phyloP scores from a whole-genome alignment of 2,888 invertebrate genomes.

The Euplagia quadripunctaria region DNA sequence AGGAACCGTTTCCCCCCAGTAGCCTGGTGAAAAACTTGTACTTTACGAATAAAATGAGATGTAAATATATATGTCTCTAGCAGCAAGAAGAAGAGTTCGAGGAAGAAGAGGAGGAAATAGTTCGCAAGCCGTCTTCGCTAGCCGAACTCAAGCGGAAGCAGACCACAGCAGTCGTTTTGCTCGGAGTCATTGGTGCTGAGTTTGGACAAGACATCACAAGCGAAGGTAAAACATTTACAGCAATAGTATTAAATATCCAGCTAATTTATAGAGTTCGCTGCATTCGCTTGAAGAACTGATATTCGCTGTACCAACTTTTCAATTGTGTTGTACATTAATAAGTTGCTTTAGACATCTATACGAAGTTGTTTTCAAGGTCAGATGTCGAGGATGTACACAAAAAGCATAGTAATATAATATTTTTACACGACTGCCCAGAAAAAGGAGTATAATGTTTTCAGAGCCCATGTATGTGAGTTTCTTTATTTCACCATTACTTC shows the following conservation, averaged over 20 bases:
- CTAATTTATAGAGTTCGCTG: not conserved
- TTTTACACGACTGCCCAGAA: no score
- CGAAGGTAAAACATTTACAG: slow-evolving; percentile 74
- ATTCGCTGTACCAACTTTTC: not conserved
- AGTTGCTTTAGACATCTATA: no score
- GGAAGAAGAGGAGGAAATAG: slow-evolving; percentile 95
- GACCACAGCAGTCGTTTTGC: slow-evolving; percentile 97
- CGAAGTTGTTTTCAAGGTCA: not conserved
- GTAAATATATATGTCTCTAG: not conserved
- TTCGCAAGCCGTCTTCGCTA: slow-evolving; percentile 94
- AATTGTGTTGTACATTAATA: no score
- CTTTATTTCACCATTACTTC: no score
- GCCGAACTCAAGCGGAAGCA: slow-evolving; percentile 97
- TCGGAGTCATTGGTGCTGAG: slow-evolving; percentile 99
- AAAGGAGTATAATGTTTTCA: no score
- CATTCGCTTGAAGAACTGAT: not conserved
- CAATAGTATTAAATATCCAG: not conserved
- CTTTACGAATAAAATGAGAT: not conserved
- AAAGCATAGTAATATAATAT: no score
- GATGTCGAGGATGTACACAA: no score
- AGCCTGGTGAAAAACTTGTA: not conserved
- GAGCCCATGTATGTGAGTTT: no score
- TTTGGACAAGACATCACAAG: slow-evolving; percentile 98
- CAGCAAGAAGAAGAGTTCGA: slow-evolving; percentile 93
- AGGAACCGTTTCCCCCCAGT: not conserved